Conservation (phyloP, 2,797 vertebrate species). For the Thripadectes ignobilis region DNA sequence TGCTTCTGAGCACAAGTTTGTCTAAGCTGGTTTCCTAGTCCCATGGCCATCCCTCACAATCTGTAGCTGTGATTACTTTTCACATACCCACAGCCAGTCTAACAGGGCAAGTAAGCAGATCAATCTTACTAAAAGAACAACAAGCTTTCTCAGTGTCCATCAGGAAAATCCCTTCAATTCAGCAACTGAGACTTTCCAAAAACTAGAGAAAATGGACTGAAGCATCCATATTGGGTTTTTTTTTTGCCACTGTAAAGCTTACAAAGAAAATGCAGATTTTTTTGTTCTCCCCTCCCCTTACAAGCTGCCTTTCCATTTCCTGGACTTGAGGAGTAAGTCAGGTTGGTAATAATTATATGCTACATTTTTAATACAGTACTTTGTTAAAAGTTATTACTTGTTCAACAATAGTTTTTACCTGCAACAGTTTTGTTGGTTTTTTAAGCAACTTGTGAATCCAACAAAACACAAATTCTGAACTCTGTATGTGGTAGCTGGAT, state of each 20-base stretch:
- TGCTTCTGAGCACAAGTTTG: neutral
- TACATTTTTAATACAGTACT: neutral
- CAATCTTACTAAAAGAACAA: neutral
- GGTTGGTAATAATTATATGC: neutral
- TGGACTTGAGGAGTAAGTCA: neutral
- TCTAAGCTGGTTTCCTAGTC: neutral
- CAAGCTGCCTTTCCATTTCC: neutral
- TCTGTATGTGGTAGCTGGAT: neutral
- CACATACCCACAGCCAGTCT: neutral
- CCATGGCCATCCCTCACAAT: neutral
- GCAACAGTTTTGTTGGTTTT: neutral
- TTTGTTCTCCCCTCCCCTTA: accelerated
- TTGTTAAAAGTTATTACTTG: neutral
- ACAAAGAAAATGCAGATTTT: neutral
- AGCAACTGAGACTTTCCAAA: neutral
- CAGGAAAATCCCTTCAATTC: neutral
- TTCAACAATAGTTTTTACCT: neutral
- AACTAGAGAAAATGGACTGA: neutral
- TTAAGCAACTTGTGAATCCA: neutral
- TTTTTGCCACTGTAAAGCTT: neutral
- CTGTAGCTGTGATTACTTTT: neutral
- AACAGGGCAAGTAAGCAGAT: neutral
- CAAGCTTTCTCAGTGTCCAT: neutral
- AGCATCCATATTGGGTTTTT: accelerated
- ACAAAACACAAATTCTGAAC: neutral